Percentiles rank a stretch among this genome's conserved stretches.
These are phyloP conservation scores for Scylla paramamosain DNA, from an alignment of 1,140 invertebrate genomes.

Conservation along the genomic window DNA sequence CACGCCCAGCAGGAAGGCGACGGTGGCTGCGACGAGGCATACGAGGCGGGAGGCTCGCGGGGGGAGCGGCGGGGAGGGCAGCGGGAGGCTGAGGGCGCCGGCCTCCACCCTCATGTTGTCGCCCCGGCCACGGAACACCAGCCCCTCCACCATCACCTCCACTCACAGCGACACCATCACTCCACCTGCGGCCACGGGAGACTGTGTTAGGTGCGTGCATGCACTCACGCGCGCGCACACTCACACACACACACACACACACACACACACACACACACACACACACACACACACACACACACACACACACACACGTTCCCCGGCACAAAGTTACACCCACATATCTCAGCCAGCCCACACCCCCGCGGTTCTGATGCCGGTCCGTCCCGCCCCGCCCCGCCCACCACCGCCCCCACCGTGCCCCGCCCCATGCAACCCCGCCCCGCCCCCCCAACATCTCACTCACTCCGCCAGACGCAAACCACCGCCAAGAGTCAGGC, in stretches of 20 bases:
- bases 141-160: conserved; percentile 64
- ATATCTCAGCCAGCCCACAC: neutral
- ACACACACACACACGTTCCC: conserved; percentile 52
- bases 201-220: neutral
- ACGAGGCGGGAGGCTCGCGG: conserved; percentile 76
- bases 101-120: conserved; percentile 70
- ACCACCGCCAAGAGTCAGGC: neutral
- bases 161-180: conserved; percentile 27
- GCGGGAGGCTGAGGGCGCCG: conserved; percentile 60
- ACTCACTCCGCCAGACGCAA: neutral
- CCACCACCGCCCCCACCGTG: neutral
- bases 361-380: neutral
- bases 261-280: conserved; percentile 64
- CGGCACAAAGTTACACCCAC: neutral
- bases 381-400: neutral
- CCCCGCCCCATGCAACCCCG: neutral
- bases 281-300: conserved; percentile 60
- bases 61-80: conserved; percentile 75
- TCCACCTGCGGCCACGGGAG: neutral
- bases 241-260: conserved; percentile 53
- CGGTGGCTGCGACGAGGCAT: conserved; percentile 77
- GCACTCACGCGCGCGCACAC: conserved; percentile 38
- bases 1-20: conserved; percentile 79
- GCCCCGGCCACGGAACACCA: conserved; percentile 70
- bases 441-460: conserved; percentile 50